Evolutionary conservation across 1,140 invertebrate genomes (phyloP).

Genomic region (Bombyx mori): DNA sequence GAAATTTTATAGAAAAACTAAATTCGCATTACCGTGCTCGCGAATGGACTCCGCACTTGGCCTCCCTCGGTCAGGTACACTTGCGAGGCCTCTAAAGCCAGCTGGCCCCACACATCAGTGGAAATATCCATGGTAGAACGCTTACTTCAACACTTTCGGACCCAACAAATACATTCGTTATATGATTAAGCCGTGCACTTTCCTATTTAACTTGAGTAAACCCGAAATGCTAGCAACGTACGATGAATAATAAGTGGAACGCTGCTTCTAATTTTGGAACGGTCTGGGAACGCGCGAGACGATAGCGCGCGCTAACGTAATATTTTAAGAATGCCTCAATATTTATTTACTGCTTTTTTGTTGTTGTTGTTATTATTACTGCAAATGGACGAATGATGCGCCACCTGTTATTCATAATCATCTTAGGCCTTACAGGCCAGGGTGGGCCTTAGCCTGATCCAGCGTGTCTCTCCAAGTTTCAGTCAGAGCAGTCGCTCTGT

Average conservation of each 20-base stretch:
- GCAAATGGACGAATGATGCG: too few relatives aligned
- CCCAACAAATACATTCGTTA: conserved; percentile 28
- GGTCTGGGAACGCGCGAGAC: conserved; percentile 36
- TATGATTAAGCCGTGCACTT: conserved; percentile 15
- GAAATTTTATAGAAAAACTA: too few relatives aligned
- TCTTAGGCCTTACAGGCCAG: too few relatives aligned
- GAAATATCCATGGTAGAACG: conserved; percentile 72
- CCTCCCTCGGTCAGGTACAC: conserved; percentile 86
- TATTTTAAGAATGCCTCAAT: conserved; percentile 30
- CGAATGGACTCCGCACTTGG: conserved; percentile 82
- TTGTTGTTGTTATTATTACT: too few relatives aligned
- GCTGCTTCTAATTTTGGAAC: conserved; percentile 66
- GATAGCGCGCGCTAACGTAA: conserved; percentile 18
- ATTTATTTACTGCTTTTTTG: conserved; percentile 13
- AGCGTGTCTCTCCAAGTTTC: too few relatives aligned
- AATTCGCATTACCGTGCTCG: conserved; percentile 79
- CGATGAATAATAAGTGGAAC: conserved; percentile 39
- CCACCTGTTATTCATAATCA: too few relatives aligned
- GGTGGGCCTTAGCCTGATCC: too few relatives aligned
- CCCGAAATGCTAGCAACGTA: conserved; percentile 33
- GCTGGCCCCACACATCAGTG: conserved; percentile 84
- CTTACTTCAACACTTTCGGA: conserved; percentile 19
- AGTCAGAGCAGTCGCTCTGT: too few relatives aligned
- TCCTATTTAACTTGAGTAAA: conserved; percentile 38
- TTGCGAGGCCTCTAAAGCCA: conserved; percentile 86